A percentile compares a stretch with the other conserved stretches of the same genome.
phyloP scores from a whole-genome alignment of 2,113 vertebrate genomes.

The Dromas ardeola region DNA sequence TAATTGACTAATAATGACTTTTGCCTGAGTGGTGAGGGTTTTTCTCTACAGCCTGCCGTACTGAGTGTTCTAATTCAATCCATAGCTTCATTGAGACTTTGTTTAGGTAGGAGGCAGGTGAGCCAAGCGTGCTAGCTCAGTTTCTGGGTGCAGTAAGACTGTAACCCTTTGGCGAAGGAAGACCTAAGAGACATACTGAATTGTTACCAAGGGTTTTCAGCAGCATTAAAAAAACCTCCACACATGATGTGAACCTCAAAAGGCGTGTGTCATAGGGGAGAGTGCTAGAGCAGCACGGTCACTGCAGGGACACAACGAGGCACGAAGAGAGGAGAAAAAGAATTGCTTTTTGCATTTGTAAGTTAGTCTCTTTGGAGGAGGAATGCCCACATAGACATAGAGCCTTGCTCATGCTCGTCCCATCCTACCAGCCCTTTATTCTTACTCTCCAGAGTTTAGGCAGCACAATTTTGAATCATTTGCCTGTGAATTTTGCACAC shows the following conservation, averaged over 20 bases:
- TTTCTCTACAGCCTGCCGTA: neutral
- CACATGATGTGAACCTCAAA: accelerated
- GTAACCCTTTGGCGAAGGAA: neutral
- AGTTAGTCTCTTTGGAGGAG: neutral
- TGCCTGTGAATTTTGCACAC: neutral
- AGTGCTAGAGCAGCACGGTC: neutral
- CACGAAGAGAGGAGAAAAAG: neutral
- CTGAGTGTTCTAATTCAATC: neutral
- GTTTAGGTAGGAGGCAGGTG: neutral
- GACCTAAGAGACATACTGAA: neutral
- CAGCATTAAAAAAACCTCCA: neutral
- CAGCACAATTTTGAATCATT: neutral
- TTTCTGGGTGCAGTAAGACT: neutral
- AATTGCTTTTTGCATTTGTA: neutral
- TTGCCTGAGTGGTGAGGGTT: neutral
- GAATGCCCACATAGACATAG: neutral
- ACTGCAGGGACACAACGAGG: neutral
- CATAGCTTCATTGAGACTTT: neutral
- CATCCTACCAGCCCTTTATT: neutral
- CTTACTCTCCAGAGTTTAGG: neutral
- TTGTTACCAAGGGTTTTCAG: neutral
- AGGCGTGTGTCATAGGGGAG: accelerated
- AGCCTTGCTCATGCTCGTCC: accelerated
- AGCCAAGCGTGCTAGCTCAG: neutral
- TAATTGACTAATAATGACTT: neutral